phyloP scores from a whole-genome alignment of 2,888 invertebrate species.

The Bimastos eiseni region DNA sequence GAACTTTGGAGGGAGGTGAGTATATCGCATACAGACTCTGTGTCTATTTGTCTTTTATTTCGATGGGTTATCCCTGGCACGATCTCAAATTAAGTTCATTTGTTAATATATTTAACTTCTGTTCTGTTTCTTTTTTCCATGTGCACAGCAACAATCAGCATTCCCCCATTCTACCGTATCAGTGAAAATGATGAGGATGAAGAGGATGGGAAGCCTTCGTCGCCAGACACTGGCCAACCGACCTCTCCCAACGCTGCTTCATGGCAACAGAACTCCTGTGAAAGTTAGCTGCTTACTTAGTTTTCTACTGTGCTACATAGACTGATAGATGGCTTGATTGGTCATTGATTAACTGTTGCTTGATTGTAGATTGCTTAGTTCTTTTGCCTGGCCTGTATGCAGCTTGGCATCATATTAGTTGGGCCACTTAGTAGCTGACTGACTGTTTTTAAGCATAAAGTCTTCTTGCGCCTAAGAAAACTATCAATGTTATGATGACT shows the following conservation, averaged over 20 bases:
- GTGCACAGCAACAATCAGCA: not conserved
- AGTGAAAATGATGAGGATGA: not conserved
- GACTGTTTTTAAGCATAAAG: not conserved
- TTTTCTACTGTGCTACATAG: not conserved
- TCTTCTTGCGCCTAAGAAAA: too few relatives aligned
- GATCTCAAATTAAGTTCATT: not conserved
- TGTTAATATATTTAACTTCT: not conserved
- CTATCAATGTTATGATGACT: too few relatives aligned
- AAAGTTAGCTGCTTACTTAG: not conserved
- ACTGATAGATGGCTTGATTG: not conserved
- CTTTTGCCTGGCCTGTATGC: not conserved
- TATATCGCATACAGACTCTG: too few relatives aligned
- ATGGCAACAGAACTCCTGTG: constrained; percentile 17
- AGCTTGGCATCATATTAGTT: not conserved
- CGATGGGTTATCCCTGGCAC: too few relatives aligned
- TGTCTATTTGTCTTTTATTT: too few relatives aligned
- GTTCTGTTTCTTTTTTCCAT: not conserved
- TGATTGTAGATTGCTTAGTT: not conserved
- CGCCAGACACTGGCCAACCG: not conserved
- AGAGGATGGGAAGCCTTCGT: not conserved
- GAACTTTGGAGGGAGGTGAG: too few relatives aligned
- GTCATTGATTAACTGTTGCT: not conserved
- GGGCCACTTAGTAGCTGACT: not conserved
- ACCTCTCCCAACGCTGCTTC: not conserved
- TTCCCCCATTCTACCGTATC: not conserved